Evolutionary conservation across 2,113 vertebrate species (phyloP), one percentile per base, ranked within the genome.

Genomic region (Paramisgurnus dabryanus): DNA sequence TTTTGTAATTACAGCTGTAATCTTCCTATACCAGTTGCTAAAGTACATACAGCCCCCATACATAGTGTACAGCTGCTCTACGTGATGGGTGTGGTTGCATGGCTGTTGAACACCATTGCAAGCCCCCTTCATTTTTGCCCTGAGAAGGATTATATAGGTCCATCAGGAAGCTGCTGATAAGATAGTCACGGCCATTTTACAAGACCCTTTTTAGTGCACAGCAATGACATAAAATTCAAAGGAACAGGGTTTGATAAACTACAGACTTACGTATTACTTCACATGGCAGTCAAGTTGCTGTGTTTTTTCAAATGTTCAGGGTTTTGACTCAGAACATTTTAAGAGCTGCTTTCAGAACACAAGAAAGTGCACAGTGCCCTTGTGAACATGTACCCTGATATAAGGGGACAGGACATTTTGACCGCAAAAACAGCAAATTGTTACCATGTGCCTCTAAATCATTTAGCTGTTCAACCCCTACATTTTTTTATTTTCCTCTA

Each of bases 81-180:
- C 53, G 15, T 69, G 81, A 75, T 27, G 55, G 65, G 64, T 50
- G 34, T 55, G 47, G 53, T 66, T 80, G 18, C n/a, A 10, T 6
- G 34, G 10, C 41, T n/a, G 50, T 53, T 57, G 3, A 43, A 43
- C 55, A 40, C 34, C 57, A 43, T 39, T n/a, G 5, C 27, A 2
- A 11, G 67, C 27, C 43, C 6, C 70, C 8, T 18, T 50, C 63
- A n/a, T 41, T 75, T 70, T 18, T 45, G 9, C 58, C 64, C 27
- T 11, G 22, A 70, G 64, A 64, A 47, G 0, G 39, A 41, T 73
- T 61, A 55, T n/a, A 66, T 65, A 50, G 39, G 53, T 75, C 76
- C 77, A 63, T 34, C 66, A 76, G 80, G 83, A 43, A 71, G 71
- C 57, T 63, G 50, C 73, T 74, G 84, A 85, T 83, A 83, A 85